Evolutionary conservation across 2,888 invertebrate genomes (phyloP), one percentile per base, ranked within the genome.

Genomic region (Xestobium rufovillosum): DNA sequence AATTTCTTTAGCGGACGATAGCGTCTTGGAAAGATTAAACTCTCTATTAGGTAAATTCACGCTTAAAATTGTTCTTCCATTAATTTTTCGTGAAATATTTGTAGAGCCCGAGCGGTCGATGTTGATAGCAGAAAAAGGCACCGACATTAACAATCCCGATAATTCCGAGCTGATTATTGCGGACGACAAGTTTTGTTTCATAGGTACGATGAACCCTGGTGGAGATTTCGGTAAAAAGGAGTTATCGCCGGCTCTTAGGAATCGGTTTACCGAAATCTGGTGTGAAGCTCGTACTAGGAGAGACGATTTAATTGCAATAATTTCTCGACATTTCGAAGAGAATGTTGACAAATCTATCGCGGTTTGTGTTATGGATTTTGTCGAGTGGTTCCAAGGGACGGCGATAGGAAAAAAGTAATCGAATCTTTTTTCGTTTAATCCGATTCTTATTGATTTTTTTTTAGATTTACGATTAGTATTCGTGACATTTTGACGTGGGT

Each of bases 211-310:
- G 98, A 99, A 99, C 70, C 98, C 98, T 4, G 96, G 97, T 8
- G 97, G 97, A 1, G 98, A 99, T 71, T 98, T 89, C 61, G 98
- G 98, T 2, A 99, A 99, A 63, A 98, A 98, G 61, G 98, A 99
- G 72, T 70, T 98, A 6, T 98, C 97, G 0, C 96, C 96, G 1
- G 97, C 98, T 0, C 67, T 98, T 32, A 73, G 98, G 33, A 99
- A 99, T 70, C 78, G 98, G 31, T 94, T 99, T 54, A 97, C 98
- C 0, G 98, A 99, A 70, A 91, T 99, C 57, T 99, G 97, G 97
- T 96, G 96, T 57, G 86, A 85, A 37, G 76, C 79, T 32, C 83
- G 82, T 6, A 75, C 76, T 10, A 72, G 78, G 14, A 69, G 75
- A 34, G 70, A 76, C 9, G 96, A 97, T 65, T 69, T 94, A 26